phyloP scores from a whole-genome alignment of 2,113 vertebrate genomes.

The Neolamprologus variostigma region DNA sequence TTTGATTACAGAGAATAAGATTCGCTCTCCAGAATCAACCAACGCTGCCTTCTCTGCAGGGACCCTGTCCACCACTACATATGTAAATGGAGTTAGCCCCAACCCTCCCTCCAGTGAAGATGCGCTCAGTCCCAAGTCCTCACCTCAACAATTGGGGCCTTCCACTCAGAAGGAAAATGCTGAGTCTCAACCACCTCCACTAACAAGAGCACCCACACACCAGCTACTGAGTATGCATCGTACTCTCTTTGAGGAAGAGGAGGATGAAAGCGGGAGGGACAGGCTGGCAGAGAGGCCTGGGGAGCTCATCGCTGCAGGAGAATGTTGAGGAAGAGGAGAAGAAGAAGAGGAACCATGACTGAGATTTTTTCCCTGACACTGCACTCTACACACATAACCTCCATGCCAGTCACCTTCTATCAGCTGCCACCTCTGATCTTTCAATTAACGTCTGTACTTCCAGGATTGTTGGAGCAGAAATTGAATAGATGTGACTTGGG shows the following conservation, averaged over 20 bases:
- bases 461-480: not conserved
- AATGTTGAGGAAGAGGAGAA: constrained; percentile 59
- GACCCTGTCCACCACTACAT: constrained; percentile 61
- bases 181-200: constrained; percentile 40
- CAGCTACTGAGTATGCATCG: constrained; percentile 71
- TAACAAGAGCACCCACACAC: constrained; percentile 62
- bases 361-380: not conserved
- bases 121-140: constrained; percentile 54
- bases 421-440: constrained; percentile 10
- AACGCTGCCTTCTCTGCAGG: constrained; percentile 61
- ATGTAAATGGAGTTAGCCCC: constrained; percentile 64
- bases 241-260: constrained; percentile 71
- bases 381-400: constrained; percentile 10
- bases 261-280: constrained; percentile 54
- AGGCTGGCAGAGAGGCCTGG: constrained; percentile 63
- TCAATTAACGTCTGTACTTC: not conserved
- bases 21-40: constrained; percentile 60
- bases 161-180: constrained; percentile 37
- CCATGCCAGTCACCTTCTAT: constrained; percentile 1
- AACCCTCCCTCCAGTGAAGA: constrained; percentile 65
- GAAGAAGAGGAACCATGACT: not conserved
- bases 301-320: constrained; percentile 72
- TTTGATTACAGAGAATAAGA: constrained; percentile 62
- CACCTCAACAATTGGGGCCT: constrained; percentile 33
- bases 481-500: not conserved